Evolutionary conservation across 1,140 invertebrate genomes (phyloP), one percentile per base, ranked within the genome.

Genomic region (Trichomalopsis sarcophagae): DNA sequence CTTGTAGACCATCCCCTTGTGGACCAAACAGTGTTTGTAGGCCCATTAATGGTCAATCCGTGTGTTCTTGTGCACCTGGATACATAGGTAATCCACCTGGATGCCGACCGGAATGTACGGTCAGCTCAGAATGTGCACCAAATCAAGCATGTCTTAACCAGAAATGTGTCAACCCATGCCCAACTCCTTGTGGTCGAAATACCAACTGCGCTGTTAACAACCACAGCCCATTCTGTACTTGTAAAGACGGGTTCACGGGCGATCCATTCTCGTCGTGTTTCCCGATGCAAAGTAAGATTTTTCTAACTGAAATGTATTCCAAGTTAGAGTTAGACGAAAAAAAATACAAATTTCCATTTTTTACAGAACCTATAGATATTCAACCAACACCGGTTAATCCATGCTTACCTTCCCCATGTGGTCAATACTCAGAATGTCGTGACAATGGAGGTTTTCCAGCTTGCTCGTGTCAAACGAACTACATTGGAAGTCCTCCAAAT

Each of bases 361-460:
- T 95, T 86, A 93, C 95, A 2, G 94, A 94, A 86, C 96, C 96
- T 17, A 23, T 50, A 30, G 36, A 40, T 75, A 36, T n/a, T 30
- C 55, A 88, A 76, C 84, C 87, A 85, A 90, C 88, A 23, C 14
- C 71, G 30, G 47, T 71, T 55, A 90, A 94, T 85, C 93, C 96
- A 14, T 97, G 97, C 90, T 94, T 94, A 47, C 96, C 96, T 85
- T 96, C 95, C 21, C 96, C 97, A 2, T 98, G 97, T 90, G 97
- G 97, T 30, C 96, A 96, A 1, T 96, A 97, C 89, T 96, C 97
- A 2, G 94, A 96, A 82, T 98, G 97, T 89, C 95, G 96, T 89
- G 93, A 96, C 30, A 93, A 95, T 71, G 94, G 94, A 75, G 95
- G 95, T 79, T 95, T 94, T 85, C 96, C 96, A 55, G 95, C 96